Evolutionary conservation across 2,797 vertebrate genomes (phyloP).

Genomic region (Champsocephalus gunnari): DNA sequence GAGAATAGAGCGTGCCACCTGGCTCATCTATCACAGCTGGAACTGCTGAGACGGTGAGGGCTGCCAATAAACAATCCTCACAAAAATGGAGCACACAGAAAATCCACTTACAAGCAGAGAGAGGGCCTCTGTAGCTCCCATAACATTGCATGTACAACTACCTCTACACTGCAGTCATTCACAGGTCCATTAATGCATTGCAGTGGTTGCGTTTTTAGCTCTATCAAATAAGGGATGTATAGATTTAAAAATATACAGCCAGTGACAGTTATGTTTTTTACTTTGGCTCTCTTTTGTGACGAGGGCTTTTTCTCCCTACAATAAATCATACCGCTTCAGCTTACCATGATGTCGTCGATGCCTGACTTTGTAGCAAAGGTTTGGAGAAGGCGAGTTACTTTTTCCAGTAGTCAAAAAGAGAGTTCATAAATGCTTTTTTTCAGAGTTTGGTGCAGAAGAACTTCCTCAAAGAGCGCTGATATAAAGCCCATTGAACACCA

Average conservation of each 20-base stretch:
- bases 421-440: slow-evolving; percentile 23
- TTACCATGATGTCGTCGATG: not conserved
- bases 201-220: slow-evolving; percentile 16
- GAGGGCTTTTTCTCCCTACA: not conserved
- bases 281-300: not conserved
- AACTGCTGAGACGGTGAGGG: slow-evolving; percentile 82
- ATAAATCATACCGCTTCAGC: not conserved
- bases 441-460: slow-evolving; percentile 24
- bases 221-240: slow-evolving; percentile 22
- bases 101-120: slow-evolving; percentile 71
- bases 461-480: slow-evolving; percentile 38
- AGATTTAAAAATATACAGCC: slow-evolving; percentile 20
- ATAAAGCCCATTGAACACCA: slow-evolving; percentile 45
- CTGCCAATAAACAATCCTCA: slow-evolving; percentile 83
- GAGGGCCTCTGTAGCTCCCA: slow-evolving; percentile 54
- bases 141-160: slow-evolving; percentile 36
- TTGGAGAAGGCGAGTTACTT: not conserved
- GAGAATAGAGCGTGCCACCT: slow-evolving; percentile 78
- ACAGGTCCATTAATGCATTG: slow-evolving; percentile 26
- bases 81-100: slow-evolving; percentile 75
- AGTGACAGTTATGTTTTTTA: not conserved
- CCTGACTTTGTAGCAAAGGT: slow-evolving; percentile 9
- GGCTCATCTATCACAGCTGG: slow-evolving; percentile 83
- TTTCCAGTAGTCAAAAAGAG: slow-evolving; percentile 7
- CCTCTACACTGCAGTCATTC: slow-evolving; percentile 39